Base-by-base conservation (phyloP, 2,113 vertebrate species). In the Callorhinus ursinus region DNA sequence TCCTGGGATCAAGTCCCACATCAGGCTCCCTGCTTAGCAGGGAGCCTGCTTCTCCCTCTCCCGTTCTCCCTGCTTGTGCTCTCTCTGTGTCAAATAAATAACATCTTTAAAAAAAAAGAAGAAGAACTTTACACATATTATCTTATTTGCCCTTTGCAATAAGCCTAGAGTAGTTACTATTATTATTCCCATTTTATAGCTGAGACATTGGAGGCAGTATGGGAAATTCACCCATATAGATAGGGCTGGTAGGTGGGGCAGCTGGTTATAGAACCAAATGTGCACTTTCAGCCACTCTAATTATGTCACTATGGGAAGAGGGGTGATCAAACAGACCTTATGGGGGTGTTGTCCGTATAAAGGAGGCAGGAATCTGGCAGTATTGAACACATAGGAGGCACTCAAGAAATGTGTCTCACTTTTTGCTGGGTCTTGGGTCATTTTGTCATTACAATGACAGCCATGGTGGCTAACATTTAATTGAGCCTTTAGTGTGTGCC, bases 341-440 rank as follows among this genome's bases (percentile, higher is more conserved):
- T 0, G 22, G 42, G 31, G 19, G 12, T 67, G 7, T 1, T 8
- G 55, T 31, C 1, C 24, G 24, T 28, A 5, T 3, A 14, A 67
- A 46, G 59, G 18, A 57, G 39, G 33, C 61, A 19, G 51, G 46
- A 28, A n/a, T 39, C 33, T 22, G 11, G 36, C 63, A 7, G 4
- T 49, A 11, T 21, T 0, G 0, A 16, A 59, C 53, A 46, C n/a
- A 33, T 0, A 46, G 59, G 65, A 87, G 61, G 39, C n/a, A 22
- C 31, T 59, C 4, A 7, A 79, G 9, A 79, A 51, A 36, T 0
- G 13, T 9, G 19, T 26, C 33, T 93, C 26, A 57, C 26, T 76
- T 57, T 36, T 36, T 81, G 46, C 65, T 65, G 76, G 61, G 57
- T 93, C 77, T 57, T 36, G 33, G 65, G 55, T 61, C 33, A 61